phyloP scores from a whole-genome alignment of 2,113 vertebrate genomes.

The Caracal caracal region DNA sequence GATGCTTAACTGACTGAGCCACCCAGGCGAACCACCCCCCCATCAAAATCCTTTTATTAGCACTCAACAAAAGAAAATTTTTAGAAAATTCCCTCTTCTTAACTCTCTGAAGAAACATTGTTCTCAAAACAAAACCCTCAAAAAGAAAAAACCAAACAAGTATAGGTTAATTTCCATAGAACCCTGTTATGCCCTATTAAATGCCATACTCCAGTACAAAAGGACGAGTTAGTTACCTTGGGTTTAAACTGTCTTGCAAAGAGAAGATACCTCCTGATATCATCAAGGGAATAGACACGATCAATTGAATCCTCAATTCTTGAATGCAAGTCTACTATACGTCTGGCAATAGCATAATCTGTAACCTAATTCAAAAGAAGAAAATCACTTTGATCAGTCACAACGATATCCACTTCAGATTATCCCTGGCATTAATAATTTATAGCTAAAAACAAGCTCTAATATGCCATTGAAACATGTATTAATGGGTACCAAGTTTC shows the following conservation, averaged over 20 bases:
- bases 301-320: slow-evolving; percentile 95
- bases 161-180: slow-evolving; percentile 4
- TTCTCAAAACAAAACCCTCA: background rate
- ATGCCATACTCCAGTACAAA: background rate
- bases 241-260: slow-evolving; percentile 99
- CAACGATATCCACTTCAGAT: background rate
- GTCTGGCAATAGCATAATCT: slow-evolving; percentile 97
- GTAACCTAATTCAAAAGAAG: slow-evolving; percentile 89
- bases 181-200: background rate
- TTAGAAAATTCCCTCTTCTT: background rate
- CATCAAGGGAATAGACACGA: slow-evolving; percentile 95
- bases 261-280: slow-evolving; percentile 96
- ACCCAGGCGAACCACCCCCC: too few relatives aligned
- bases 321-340: slow-evolving; percentile 97
- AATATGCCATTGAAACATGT: background rate
- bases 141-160: background rate
- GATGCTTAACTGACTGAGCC: too few relatives aligned
- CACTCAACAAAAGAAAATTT: background rate
- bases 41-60: slow-evolving; percentile 33
- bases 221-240: slow-evolving; percentile 89
- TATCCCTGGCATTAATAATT: background rate
- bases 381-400: slow-evolving; percentile 31
- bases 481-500: background rate
- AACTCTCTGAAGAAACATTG: background rate
- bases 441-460: slow-evolving; percentile 17